Conservation (phyloP, 2,888 invertebrate species). For the Coecobrya sp. region DNA sequence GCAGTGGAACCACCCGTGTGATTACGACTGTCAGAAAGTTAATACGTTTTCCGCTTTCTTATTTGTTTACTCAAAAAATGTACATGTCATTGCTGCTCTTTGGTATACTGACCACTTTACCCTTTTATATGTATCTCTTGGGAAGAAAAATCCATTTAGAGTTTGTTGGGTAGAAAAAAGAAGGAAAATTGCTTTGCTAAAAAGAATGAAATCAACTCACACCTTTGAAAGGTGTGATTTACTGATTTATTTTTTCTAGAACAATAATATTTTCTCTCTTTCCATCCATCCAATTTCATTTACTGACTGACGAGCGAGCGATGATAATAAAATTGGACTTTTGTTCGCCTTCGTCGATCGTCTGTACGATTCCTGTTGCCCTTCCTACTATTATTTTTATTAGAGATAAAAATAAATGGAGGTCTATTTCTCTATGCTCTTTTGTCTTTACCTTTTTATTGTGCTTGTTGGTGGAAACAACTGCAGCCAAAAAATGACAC, state of each 20-base stretch:
- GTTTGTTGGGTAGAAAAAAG: too few species aligned
- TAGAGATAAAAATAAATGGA: background rate
- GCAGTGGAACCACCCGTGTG: background rate
- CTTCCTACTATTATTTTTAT: conserved; percentile 37
- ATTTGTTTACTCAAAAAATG: background rate
- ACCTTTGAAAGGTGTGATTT: conserved; percentile 61
- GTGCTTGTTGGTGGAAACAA: too few species aligned
- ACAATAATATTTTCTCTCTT: conserved; percentile 14
- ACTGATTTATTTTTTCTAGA: conserved; percentile 53
- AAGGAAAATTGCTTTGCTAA: conserved; percentile 64
- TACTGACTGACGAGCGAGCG: background rate
- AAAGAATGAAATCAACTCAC: conserved; percentile 52
- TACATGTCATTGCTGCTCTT: background rate
- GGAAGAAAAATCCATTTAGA: background rate
- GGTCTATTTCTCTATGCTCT: conserved; percentile 6
- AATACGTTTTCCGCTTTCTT: background rate
- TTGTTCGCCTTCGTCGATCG: background rate
- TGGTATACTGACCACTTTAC: background rate
- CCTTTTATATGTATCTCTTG: background rate
- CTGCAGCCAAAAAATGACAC: too few species aligned
- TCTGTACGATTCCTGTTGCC: conserved; percentile 54
- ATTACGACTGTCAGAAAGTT: conserved; percentile 35
- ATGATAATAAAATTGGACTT: conserved; percentile 54
- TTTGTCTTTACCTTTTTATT: conserved; percentile 38
- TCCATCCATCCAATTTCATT: conserved; percentile 33